phyloP scores from a whole-genome alignment of 1,140 invertebrate species.

The Leptonema lineaticorne region DNA sequence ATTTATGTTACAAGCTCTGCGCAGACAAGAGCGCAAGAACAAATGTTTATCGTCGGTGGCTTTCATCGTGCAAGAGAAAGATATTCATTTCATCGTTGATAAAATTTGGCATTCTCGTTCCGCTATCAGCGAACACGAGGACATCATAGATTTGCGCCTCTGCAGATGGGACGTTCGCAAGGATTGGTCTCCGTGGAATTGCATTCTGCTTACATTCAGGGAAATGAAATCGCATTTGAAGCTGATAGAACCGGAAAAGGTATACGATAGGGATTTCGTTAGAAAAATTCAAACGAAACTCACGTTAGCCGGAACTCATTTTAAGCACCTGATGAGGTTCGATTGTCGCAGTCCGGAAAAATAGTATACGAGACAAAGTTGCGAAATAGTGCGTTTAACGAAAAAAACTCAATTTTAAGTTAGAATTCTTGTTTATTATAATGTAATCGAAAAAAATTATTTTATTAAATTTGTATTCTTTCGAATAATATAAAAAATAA shows the following conservation, averaged over 20 bases:
- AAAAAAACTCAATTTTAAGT: too few species aligned
- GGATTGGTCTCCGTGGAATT: conserved; percentile 75
- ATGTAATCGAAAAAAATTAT: too few species aligned
- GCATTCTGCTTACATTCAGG: conserved; percentile 64
- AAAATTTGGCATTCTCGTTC: conserved; percentile 69
- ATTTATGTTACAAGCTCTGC: conserved; percentile 61
- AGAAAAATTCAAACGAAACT: conserved; percentile 51
- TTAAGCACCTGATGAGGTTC: conserved; percentile 47
- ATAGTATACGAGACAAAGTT: too few species aligned
- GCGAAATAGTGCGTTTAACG: too few species aligned
- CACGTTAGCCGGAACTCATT: conserved; percentile 51
- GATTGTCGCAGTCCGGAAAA: conserved; percentile 41
- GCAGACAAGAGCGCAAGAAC: conserved; percentile 59
- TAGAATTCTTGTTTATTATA: too few species aligned
- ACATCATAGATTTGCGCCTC: conserved; percentile 60
- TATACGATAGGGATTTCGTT: conserved; percentile 59
- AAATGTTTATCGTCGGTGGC: conserved; percentile 60
- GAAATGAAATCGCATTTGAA: conserved; percentile 64
- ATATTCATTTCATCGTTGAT: conserved; percentile 65
- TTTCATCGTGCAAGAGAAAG: conserved; percentile 62
- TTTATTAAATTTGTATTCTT: too few species aligned
- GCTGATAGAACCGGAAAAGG: conserved; percentile 52
- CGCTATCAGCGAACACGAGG: conserved; percentile 60
- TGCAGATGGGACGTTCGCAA: conserved; percentile 59
- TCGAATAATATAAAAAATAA: too few species aligned